Evolutionary conservation across 2,888 invertebrate genomes (phyloP), one percentile per base, ranked within the genome.

Genomic region (Cephus pygmeus): DNA sequence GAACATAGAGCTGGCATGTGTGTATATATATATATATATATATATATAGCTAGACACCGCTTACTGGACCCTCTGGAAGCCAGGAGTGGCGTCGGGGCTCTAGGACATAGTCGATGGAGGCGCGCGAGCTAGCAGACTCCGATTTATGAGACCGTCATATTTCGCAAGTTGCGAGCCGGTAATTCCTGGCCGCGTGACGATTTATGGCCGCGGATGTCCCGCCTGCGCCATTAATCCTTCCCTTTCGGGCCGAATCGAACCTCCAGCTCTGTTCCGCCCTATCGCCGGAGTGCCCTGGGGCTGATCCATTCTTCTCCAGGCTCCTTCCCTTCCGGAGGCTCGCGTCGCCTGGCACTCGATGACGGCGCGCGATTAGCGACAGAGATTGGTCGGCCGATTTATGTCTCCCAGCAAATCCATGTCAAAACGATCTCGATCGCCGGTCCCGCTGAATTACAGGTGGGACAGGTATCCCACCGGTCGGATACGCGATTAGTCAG

Each of bases 101-200:
- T 88, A 88, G 86, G 87, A 88, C 82, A 81, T 84, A 84, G 86
- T 86, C 87, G 88, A 86, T 87, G 85, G 88, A 86, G 85, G 88
- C 90, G 90, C 88, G 88, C 87, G 85, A 88, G 90, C 91, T 90
- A 89, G 91, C 91, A 89, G 87, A 87, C 91, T 91, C 88, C 89
- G 91, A 93, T 93, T 93, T 93, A 93, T 92, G 93, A 92, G 92
- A 90, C 92, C 92, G 93, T 93, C 93, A 93, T 93, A 93, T 93
- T 93, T 93, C 92, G 93, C 92, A 92, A 93, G 92, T 92, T 92
- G 93, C 93, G 91, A 92, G 93, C 92, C 92, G 92, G 93, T 93
- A 93, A 93, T 93, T 93, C 92, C 93, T 92, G 92, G 92, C 92
- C 91, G 92, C 85, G 87, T 85, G 87, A 91, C 92, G 93, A 93